A percentile compares a stretch with the other conserved stretches of the same genome.
Conservation (phyloP, 2,797 vertebrate genomes). For the Ara ararauna region DNA sequence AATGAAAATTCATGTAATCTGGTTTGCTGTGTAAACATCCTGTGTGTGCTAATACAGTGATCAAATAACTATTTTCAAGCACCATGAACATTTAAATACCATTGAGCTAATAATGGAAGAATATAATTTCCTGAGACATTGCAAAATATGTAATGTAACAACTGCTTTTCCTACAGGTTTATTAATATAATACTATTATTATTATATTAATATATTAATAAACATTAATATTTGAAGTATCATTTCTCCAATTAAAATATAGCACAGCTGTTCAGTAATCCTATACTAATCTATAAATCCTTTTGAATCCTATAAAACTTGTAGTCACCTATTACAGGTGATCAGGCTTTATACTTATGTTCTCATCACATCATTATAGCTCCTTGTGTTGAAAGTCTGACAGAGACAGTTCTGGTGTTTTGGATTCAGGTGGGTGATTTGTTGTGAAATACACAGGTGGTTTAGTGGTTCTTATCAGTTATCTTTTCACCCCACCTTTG, state of each 20-base stretch:
- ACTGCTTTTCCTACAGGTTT: not conserved
- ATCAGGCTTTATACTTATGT: not conserved
- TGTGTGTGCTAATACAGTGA: not conserved
- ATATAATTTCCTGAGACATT: not conserved
- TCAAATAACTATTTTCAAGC: not conserved
- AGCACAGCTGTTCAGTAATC: not conserved
- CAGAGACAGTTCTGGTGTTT: not conserved
- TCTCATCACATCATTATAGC: not conserved
- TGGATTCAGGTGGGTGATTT: not conserved
- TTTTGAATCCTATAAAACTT: not conserved
- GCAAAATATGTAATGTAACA: not conserved
- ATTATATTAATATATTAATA: no score
- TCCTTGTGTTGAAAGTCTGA: not conserved
- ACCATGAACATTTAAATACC: not conserved
- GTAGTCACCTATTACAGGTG: not conserved
- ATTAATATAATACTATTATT: not conserved
- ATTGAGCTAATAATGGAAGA: not conserved
- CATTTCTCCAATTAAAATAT: not conserved
- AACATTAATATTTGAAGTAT: not conserved
- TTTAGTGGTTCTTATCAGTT: not conserved
- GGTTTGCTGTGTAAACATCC: not conserved
- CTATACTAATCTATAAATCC: not conserved
- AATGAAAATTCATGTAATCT: conserved; percentile 43
- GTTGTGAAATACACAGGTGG: not conserved
- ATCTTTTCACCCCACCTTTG: not conserved